These are phyloP conservation scores for Apocrypta bakeri DNA, from an alignment of 1,140 invertebrate genomes.

Conservation along the genomic window DNA sequence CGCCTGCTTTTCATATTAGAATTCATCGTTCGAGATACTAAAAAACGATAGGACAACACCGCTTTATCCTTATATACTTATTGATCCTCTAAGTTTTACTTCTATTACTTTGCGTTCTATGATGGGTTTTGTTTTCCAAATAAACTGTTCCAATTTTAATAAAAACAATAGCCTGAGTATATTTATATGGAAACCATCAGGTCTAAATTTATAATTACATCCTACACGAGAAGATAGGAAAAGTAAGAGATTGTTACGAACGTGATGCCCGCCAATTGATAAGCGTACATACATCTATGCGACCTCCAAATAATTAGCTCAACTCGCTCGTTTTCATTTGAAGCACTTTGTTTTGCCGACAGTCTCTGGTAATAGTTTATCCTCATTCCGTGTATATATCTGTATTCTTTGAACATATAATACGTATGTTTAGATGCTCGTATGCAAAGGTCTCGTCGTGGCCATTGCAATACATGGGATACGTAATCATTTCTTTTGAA, in stretches of 20 bases:
- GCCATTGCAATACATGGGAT: conserved; percentile 38
- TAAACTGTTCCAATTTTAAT: not conserved
- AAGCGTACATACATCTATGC: not conserved
- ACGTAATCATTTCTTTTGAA: conserved; percentile 42
- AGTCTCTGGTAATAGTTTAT: not conserved
- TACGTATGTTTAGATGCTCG: not conserved
- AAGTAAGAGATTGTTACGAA: not conserved
- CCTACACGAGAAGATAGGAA: too few species aligned
- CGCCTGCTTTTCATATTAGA: not conserved
- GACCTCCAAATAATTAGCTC: conserved; percentile 25
- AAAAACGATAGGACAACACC: too few species aligned
- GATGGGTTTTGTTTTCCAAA: too few species aligned
- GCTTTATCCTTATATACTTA: too few species aligned
- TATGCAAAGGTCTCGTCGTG: not conserved
- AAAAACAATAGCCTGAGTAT: too few species aligned
- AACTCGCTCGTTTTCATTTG: not conserved
- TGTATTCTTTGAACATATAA: not conserved
- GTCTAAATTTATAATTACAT: too few species aligned
- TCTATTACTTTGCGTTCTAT: too few species aligned
- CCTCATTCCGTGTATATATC: not conserved
- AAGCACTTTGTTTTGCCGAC: conserved; percentile 29
- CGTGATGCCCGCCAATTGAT: not conserved
- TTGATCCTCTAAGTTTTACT: too few species aligned
- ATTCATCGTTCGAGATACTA: too few species aligned
- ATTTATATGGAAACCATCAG: not conserved